A percentile compares a stretch with the other conserved stretches of the same genome.
Evolutionary conservation across 1,140 invertebrate genomes (phyloP).

Genomic region (Grapholita molesta): DNA sequence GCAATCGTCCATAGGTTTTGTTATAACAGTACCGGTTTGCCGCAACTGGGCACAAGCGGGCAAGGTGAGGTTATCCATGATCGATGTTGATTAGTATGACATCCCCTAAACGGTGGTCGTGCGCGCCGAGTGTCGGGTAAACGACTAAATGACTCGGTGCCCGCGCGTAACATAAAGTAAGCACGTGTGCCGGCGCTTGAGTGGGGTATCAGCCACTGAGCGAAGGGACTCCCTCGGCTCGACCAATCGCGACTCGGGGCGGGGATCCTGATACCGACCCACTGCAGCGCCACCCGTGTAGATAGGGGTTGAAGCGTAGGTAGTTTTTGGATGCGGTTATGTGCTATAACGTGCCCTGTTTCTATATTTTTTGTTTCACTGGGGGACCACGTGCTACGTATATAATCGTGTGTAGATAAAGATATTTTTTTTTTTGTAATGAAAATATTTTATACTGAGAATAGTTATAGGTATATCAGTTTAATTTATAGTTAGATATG

Average conservation of each 20-base stretch:
- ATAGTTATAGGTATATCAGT: too few species aligned
- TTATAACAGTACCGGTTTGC: conserved; percentile 62
- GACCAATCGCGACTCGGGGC: conserved; percentile 41
- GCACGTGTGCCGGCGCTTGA: conserved; percentile 53
- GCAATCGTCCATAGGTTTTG: conserved; percentile 42
- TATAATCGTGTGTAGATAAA: neutral
- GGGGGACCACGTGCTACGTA: neutral
- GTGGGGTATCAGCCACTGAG: conserved; percentile 51
- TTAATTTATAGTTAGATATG: neutral
- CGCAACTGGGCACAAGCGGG: conserved; percentile 56
- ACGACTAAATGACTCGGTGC: conserved; percentile 68
- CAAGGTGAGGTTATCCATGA: conserved; percentile 62
- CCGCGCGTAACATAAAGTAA: conserved; percentile 68
- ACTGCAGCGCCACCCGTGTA: neutral
- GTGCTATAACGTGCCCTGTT: neutral
- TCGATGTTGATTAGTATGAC: conserved; percentile 50
- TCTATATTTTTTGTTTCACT: neutral
- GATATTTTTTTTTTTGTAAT: too few species aligned
- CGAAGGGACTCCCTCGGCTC: conserved; percentile 40
- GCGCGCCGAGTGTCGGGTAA: conserved; percentile 58
- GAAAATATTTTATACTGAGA: too few species aligned
- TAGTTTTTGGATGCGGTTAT: conserved; percentile 23
- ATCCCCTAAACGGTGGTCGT: conserved; percentile 67
- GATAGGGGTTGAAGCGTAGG: conserved; percentile 25
- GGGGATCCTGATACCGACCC: conserved; percentile 49